A percentile compares a stretch with the other conserved stretches of the same genome.
These are phyloP conservation scores for Ancistrus triradiatus DNA, from an alignment of 2,113 vertebrate genomes.

Conservation along the genomic window DNA sequence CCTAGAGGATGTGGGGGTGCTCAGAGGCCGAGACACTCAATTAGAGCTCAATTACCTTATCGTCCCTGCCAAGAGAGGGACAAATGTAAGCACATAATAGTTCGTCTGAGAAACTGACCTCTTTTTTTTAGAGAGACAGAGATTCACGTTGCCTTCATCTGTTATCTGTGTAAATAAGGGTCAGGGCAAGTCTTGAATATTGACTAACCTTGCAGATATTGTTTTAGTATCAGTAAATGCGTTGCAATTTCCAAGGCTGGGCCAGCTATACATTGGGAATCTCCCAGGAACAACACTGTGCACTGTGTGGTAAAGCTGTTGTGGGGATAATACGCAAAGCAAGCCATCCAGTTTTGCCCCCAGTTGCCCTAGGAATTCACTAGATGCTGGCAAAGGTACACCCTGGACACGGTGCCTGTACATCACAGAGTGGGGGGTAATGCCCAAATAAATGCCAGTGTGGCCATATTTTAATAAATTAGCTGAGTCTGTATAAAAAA, in stretches of 20 bases:
- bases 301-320: slow-evolving; percentile 64
- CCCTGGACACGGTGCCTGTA: too few species aligned
- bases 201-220: slow-evolving; percentile 51
- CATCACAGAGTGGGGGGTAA: too few species aligned
- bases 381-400: too few species aligned
- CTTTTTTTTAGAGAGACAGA: slow-evolving; percentile 3
- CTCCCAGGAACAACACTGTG: slow-evolving; percentile 66
- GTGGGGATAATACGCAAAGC: slow-evolving; percentile 54
- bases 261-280: slow-evolving; percentile 54
- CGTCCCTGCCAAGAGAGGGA: slow-evolving; percentile 40
- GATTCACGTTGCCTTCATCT: slow-evolving; percentile 11
- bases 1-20: slow-evolving; percentile 22
- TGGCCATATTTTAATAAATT: slow-evolving; percentile 70
- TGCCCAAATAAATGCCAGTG: slow-evolving; percentile 64
- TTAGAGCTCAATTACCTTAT: slow-evolving; percentile 52
- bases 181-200: slow-evolving; percentile 51
- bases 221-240: slow-evolving; percentile 59
- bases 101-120: slow-evolving; percentile 22
- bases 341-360: too few species aligned
- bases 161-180: slow-evolving; percentile 1
- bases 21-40: slow-evolving; percentile 44
- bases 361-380: too few species aligned
- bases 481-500: slow-evolving; percentile 42
- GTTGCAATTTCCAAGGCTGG: slow-evolving; percentile 60
- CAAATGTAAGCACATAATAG: slow-evolving; percentile 39